phyloP scores from a whole-genome alignment of 2,113 vertebrate genomes.

The Chloropsis cyanopogon region DNA sequence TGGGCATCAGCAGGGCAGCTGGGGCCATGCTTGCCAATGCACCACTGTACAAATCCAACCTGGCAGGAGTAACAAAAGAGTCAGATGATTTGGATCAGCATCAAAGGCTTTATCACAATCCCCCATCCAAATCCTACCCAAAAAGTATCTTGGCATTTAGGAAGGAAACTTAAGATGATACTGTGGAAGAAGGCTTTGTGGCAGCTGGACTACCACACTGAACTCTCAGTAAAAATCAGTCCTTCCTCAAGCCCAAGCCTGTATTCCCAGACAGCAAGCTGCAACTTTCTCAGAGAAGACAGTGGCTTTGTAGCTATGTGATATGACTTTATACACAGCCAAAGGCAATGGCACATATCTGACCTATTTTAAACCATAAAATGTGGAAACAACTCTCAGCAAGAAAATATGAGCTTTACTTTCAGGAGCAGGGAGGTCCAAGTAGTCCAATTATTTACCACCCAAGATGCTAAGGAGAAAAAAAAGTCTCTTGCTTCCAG shows the following conservation, averaged over 20 bases:
- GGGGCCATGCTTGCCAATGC: neutral
- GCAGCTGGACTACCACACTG: neutral
- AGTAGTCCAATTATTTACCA: slow-evolving; percentile 29
- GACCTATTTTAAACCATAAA: slow-evolving; percentile 40
- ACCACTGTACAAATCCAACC: neutral
- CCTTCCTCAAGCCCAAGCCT: neutral
- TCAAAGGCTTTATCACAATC: neutral
- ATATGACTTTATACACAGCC: neutral
- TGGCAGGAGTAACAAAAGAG: neutral
- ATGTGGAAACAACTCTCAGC: neutral
- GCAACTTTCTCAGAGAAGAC: neutral
- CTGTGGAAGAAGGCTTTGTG: neutral
- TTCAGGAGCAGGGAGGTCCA: slow-evolving; percentile 1
- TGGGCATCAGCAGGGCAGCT: neutral
- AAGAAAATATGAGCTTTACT: slow-evolving; percentile 17
- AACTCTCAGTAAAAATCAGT: neutral
- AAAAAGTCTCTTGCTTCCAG: neutral
- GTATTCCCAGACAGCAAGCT: neutral
- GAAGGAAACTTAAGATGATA: neutral
- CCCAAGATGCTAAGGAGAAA: neutral
- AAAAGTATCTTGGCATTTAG: neutral
- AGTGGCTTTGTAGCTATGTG: neutral
- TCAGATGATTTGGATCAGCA: neutral
- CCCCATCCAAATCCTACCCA: neutral
- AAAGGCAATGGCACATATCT: neutral